Evolutionary conservation across 1,140 invertebrate genomes (phyloP), one percentile per base, ranked within the genome.

Genomic region (Drosophila ananassae): DNA sequence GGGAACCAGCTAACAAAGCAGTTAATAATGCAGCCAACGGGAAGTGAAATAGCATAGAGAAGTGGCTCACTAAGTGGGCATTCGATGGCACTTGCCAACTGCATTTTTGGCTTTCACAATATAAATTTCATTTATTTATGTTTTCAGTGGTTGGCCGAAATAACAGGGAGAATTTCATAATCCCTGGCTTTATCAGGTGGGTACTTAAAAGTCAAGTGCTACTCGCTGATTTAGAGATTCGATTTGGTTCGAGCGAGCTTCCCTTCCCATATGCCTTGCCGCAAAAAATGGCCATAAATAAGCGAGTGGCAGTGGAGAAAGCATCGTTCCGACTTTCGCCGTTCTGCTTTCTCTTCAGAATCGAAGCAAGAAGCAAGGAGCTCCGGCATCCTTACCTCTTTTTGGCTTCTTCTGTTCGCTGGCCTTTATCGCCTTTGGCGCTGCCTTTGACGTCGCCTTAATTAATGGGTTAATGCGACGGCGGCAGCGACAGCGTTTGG

Each of bases 381-480:
- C 25, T 28, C 25, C 25, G 7, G 25, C 25, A 28, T 21, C 21
- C 17, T 55, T 44, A 44, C 44, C 13, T 62, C 44, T 21, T 22
- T 71, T 60, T 34, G 46, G 50, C 48, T 47, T 56, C 62, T 54
- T 56, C 44, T 34, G 46, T 68, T 58, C 54, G 59, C 72, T 72
- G 57, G 69, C 60, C 62, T 75, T 75, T 75, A 75, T 75, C 72
- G 73, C 72, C 75, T 71, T 71, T 77, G 75, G 54, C 57, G 58
- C 73, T 87, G 83, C 61, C 79, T 82, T 87, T 87, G 83, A 87
- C 83, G 82, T 89, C 82, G 89, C 82, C 82, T 89, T 89, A 87
- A 87, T 87, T 87, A 87, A 87, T 87, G 83, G 83, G 83, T 87
- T 87, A 87, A 87, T 87, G 79, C 82, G 79, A 85, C 75, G 81